Base-by-base conservation (phyloP, 1,140 invertebrate genomes). In the Achatina immaculata region DNA sequence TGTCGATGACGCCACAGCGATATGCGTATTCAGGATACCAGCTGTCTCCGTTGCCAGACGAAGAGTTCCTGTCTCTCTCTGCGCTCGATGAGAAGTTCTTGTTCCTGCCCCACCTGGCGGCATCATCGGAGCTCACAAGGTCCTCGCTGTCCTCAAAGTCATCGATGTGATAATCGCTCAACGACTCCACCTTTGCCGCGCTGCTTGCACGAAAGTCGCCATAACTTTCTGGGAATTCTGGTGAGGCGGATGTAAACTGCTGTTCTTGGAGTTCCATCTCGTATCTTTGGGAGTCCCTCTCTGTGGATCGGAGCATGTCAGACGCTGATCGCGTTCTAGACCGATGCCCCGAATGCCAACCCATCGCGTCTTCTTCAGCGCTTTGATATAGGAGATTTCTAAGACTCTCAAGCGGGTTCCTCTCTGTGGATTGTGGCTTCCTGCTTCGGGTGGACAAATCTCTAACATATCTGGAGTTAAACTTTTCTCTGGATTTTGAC, bases 61-160 rank as follows among this genome's bases (percentile, higher is more conserved):
- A 73, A 16, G 71, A 73, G 28, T 73, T 73, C 6, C 71, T 38
- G 19, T 73, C 71, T 73, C 42, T 51, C 34, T 73, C 71, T 2
- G 71, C 43, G 28, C 42, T 73, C 0, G 71, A 73, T 1, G 71
- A 73, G 31, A 40, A 73, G 34, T 73, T 73, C 28, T 73, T 73
- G 34, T 73, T 73, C 9, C 42, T 36, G n/a, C 4, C 0, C 40
- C 38, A 45, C 1, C 42, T 24, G 1, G 42, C 42, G 6, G 31
- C 42, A 42, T 42, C 68, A 28, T 1, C 1, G 4, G 65, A 68
- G 14, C 9, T 31, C 4, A 68, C 6, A 24, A 68, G 28, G 21
- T 68, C 9, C 6, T 69, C 68, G 11, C 6, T 21, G 21, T 40
- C 2, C 11, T 40, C 68, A 34, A 21, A 31, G 9, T 69, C 36